Conservation (phyloP, 1,140 invertebrate species). For the Zaprionus taronus region DNA sequence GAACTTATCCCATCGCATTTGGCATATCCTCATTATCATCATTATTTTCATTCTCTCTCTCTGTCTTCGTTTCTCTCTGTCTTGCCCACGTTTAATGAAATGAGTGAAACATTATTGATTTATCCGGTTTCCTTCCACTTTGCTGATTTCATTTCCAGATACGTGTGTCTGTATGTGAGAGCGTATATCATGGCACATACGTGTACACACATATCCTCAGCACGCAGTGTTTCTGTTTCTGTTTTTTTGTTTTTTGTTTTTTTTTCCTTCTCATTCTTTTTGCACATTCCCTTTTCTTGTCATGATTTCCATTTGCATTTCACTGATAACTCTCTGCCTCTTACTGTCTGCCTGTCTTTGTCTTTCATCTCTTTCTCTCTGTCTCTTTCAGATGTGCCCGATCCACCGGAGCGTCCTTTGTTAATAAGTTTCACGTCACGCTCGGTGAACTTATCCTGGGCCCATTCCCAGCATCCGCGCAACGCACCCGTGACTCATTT, state of each 20-base stretch:
- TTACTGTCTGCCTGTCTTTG: not conserved
- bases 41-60: constrained; percentile 5
- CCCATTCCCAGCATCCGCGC: constrained; percentile 89
- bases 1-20: not conserved
- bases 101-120: constrained; percentile 71
- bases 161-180: constrained; percentile 33
- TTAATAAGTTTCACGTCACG: constrained; percentile 90
- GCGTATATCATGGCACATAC: constrained; percentile 15
- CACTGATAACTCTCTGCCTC: constrained; percentile 61
- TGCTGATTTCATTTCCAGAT: constrained; percentile 62
- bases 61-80: not conserved
- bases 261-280: constrained; percentile 33
- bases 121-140: constrained; percentile 67
- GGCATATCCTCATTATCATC: constrained; percentile 21
- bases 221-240: not conserved
- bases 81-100: constrained; percentile 51
- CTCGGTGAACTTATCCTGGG: constrained; percentile 91
- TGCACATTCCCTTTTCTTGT: constrained; percentile 48
- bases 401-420: constrained; percentile 90
- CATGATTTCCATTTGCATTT: constrained; percentile 71
- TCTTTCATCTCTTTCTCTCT: constrained; percentile 9
- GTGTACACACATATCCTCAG: not conserved
- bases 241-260: constrained; percentile 32
- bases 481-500: constrained; percentile 90
- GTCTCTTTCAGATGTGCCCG: constrained; percentile 87